Evolutionary conservation across 2,888 invertebrate genomes (phyloP).

Genomic region (Lapara coniferarum): DNA sequence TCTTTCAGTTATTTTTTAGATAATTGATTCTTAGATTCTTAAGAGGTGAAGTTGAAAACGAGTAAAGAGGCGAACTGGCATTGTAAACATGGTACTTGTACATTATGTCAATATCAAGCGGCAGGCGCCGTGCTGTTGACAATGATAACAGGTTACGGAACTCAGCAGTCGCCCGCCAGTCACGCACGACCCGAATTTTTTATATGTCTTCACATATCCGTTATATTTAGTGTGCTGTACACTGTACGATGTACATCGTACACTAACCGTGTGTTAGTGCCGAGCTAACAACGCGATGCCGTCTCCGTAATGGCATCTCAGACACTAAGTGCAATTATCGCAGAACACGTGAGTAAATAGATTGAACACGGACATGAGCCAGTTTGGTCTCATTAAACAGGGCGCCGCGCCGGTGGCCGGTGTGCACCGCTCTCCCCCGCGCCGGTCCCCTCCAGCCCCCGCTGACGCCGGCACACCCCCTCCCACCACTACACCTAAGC

Average conservation of each 20-base stretch:
- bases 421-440: neutral
- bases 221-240: neutral
- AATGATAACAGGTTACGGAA: constrained; percentile 23
- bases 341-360: constrained; percentile 43
- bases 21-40: no score
- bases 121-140: constrained; percentile 27
- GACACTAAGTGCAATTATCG: constrained; percentile 42
- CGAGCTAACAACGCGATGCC: constrained; percentile 18
- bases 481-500: constrained; percentile 38
- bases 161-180: constrained; percentile 20
- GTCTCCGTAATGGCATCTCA: constrained; percentile 27
- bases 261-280: constrained; percentile 17
- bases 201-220: constrained; percentile 16
- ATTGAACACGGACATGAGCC: constrained; percentile 38
- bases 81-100: neutral
- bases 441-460: neutral
- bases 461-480: constrained; percentile 33
- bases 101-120: constrained; percentile 23
- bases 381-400: constrained; percentile 29
- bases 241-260: neutral
- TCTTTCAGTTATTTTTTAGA: no score
- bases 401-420: constrained; percentile 26
- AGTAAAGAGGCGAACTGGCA: neutral
- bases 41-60: neutral
- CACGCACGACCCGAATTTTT: constrained; percentile 22